Base-by-base conservation (phyloP, 1,140 invertebrate species). In the Cherax quadricarinatus region DNA sequence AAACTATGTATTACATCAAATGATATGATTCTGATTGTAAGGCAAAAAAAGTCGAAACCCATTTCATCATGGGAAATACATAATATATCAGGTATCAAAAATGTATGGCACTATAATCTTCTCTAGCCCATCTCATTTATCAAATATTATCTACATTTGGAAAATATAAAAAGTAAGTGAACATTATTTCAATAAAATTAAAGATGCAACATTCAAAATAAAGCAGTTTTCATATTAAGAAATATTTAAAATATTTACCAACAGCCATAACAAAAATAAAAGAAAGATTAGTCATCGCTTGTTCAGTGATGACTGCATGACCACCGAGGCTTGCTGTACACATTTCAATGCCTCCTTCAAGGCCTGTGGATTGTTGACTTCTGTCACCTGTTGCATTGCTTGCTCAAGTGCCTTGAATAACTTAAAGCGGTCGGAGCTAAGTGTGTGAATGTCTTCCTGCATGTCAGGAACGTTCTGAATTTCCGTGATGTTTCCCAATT, bases 291-390 rank as follows among this genome's bases (percentile, higher is more conserved):
- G 9, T 30, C 30, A 75, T 75, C 10, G 24, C 51, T 84, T 84
- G 82, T 84, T 84, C 24, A 84, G 12, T 57, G 82, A 84, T 14
- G 82, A 57, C 53, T 84, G 16, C 53, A 84, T 62, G 16, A 84
- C 82, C 7, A 84, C 4, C 24, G 82, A 41, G 16, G 82, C 82
- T 30, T 84, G 51, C 30, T 62, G 5, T 16, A 84, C 82, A 62
- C 24, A 84, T 84, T 53, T 84, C 51, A 53, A 48, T 4, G 82
- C 82, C 48, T 84, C 82, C 14, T 62, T 84, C 3, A 84, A 9
- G 4, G 82, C 82, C 14, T 30, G 49, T 30, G 53, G 82, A 30
- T 62, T 60, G 30, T 5, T 30, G 10, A 84, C 82, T 16, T 30
- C 57, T 0, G 82, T 60, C n/a, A 84, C 82, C 18, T 84, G 82